Conservation (phyloP, 2,888 invertebrate species). For the Agrochola lychnidis region DNA sequence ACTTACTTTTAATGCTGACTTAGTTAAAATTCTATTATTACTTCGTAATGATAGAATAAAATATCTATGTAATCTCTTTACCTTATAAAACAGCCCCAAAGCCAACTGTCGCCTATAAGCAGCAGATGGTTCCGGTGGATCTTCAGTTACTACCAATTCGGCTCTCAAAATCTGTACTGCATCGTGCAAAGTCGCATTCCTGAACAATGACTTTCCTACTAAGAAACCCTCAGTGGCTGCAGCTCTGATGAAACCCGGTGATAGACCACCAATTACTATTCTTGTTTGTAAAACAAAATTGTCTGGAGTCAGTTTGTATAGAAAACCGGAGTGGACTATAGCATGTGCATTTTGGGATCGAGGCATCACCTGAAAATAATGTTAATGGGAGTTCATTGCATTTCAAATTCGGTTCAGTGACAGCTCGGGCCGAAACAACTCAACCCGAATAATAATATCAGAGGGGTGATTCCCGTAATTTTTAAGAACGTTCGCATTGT, state of each 20-base stretch:
- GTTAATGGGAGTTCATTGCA: no score
- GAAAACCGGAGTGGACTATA: constrained; percentile 93
- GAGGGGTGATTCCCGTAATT: no score
- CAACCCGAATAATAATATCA: no score
- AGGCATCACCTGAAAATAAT: constrained; percentile 91
- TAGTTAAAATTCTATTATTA: not conserved
- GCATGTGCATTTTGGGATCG: constrained; percentile 94
- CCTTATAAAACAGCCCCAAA: constrained; percentile 88
- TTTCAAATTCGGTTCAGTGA: not conserved
- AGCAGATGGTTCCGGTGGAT: constrained; percentile 89
- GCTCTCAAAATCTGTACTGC: constrained; percentile 71
- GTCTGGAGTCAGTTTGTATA: constrained; percentile 79
- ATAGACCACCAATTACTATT: constrained; percentile 91
- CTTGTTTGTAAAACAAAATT: constrained; percentile 78
- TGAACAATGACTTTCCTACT: constrained; percentile 80
- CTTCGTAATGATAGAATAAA: not conserved
- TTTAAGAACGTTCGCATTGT: no score
- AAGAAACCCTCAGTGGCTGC: constrained; percentile 87
- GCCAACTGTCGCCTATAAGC: constrained; percentile 91
- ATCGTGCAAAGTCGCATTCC: constrained; percentile 82
- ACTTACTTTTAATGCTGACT: not conserved
- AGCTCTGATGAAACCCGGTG: constrained; percentile 84
- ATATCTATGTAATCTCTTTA: not conserved
- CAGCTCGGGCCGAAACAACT: no score
- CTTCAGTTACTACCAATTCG: constrained; percentile 74